Evolutionary conservation across 2,888 invertebrate species (phyloP).

Genomic region (Agrochola macilenta): DNA sequence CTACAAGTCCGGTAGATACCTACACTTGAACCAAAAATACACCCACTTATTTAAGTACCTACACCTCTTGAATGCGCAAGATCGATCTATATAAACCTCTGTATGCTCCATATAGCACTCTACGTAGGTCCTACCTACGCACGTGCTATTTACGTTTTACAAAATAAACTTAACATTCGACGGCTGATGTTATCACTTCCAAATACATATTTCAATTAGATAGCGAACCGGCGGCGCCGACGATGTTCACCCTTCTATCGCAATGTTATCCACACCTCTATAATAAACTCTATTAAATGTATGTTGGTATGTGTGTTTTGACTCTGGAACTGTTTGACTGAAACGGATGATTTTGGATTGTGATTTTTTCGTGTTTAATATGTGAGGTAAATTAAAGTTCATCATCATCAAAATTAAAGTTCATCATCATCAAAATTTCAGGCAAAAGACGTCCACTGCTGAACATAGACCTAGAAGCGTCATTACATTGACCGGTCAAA

Average conservation of each 20-base stretch:
- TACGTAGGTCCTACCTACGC: constrained; percentile 52
- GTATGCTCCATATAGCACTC: constrained; percentile 24
- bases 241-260: constrained; percentile 40
- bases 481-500: neutral
- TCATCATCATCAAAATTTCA: neutral
- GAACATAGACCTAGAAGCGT: neutral
- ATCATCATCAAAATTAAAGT: neutral
- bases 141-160: constrained; percentile 51
- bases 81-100: constrained; percentile 8
- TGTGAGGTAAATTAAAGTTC: neutral
- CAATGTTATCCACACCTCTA: constrained; percentile 36
- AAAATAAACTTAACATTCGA: constrained; percentile 59
- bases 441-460: neutral
- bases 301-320: constrained; percentile 13
- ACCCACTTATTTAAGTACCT: constrained; percentile 2
- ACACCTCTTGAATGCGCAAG: constrained; percentile 14
- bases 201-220: constrained; percentile 73
- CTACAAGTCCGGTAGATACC: neutral
- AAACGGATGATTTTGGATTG: neutral
- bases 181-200: constrained; percentile 55
- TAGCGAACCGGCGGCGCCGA: constrained; percentile 62
- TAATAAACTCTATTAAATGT: constrained; percentile 2
- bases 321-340: constrained; percentile 8
- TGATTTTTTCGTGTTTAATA: neutral
- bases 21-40: constrained; percentile 29